Conservation (phyloP, 2,888 invertebrate genomes). For the Drosophila pullipes region DNA sequence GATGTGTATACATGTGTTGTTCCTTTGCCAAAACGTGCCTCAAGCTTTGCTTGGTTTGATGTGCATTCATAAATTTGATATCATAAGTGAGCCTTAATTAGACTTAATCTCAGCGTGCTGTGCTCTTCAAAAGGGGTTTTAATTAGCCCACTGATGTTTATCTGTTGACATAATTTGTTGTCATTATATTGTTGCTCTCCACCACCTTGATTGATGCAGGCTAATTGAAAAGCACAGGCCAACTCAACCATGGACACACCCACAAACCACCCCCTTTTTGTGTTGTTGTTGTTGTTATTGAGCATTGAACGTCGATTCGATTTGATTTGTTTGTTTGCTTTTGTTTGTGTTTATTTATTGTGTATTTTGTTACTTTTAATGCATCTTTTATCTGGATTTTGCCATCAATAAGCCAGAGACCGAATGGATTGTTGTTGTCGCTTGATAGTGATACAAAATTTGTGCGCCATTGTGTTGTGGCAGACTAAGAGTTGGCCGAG, state of each 20-base stretch:
- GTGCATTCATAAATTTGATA: conserved; percentile 17
- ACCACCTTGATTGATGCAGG: conserved; percentile 55
- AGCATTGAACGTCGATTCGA: conserved; percentile 60
- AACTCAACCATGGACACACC: conserved; percentile 33
- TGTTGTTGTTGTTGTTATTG: conserved; percentile 4
- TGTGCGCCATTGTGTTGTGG: conserved; percentile 62
- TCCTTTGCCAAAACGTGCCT: conserved; percentile 2
- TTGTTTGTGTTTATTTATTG: conserved; percentile 75
- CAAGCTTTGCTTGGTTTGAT: conserved; percentile 28
- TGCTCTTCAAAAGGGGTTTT: conserved; percentile 51
- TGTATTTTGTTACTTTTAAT: conserved; percentile 80
- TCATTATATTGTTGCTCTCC: conserved; percentile 62
- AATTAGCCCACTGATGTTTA: conserved; percentile 71
- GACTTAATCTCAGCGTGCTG: conserved; percentile 9
- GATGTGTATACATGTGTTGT: background rate
- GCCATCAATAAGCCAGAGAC: conserved; percentile 70
- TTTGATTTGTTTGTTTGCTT: conserved; percentile 75
- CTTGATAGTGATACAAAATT: conserved; percentile 74
- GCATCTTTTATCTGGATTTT: conserved; percentile 79
- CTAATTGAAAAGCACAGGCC: conserved; percentile 73
- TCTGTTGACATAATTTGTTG: conserved; percentile 77
- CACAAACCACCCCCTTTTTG: conserved; percentile 23
- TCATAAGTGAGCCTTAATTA: conserved; percentile 51
- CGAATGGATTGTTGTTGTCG: conserved; percentile 39
- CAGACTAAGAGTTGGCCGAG: conserved; percentile 54